These are phyloP conservation scores for Conus canariensis DNA, from an alignment of 2,888 invertebrate genomes.

Conservation along the genomic window DNA sequence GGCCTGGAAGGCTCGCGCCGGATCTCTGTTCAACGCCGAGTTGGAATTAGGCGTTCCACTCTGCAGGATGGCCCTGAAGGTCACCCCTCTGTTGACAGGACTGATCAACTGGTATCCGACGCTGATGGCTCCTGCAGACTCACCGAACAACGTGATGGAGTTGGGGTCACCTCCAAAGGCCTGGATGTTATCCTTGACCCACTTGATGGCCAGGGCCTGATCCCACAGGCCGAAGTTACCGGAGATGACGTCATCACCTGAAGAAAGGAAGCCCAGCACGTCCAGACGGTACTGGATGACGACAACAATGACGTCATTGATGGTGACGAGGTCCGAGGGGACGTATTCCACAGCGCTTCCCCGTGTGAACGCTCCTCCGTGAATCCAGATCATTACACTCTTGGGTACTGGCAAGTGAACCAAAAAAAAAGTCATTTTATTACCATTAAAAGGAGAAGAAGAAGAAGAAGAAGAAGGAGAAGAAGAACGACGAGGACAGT, in stretches of 20 bases:
- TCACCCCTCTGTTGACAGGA: slow-evolving; percentile 6
- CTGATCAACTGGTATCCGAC: slow-evolving; percentile 32
- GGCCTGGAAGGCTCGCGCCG: background rate
- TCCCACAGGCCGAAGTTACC: slow-evolving; percentile 42
- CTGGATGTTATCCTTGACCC: slow-evolving; percentile 42
- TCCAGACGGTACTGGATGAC: slow-evolving; percentile 43
- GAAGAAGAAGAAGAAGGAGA: no score
- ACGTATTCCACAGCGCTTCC: background rate
- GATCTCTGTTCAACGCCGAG: background rate
- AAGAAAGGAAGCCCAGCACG: slow-evolving; percentile 37
- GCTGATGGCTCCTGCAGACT: slow-evolving; percentile 34
- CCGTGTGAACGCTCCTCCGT: slow-evolving; percentile 21
- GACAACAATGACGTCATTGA: slow-evolving; percentile 41
- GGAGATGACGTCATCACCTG: slow-evolving; percentile 14
- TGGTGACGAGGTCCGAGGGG: slow-evolving; percentile 24
- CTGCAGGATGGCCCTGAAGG: slow-evolving; percentile 31
- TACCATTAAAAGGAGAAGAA: no score
- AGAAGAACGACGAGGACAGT: no score
- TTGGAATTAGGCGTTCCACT: slow-evolving; percentile 16
- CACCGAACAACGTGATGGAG: slow-evolving; percentile 37
- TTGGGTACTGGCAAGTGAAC: background rate
- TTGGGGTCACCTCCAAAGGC: no score
- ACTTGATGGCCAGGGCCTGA: slow-evolving; percentile 31
- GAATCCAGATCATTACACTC: slow-evolving; percentile 40
- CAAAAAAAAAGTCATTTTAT: no score